These are phyloP conservation scores for Clostera curtula DNA, from an alignment of 2,888 invertebrate genomes.

Conservation along the genomic window DNA sequence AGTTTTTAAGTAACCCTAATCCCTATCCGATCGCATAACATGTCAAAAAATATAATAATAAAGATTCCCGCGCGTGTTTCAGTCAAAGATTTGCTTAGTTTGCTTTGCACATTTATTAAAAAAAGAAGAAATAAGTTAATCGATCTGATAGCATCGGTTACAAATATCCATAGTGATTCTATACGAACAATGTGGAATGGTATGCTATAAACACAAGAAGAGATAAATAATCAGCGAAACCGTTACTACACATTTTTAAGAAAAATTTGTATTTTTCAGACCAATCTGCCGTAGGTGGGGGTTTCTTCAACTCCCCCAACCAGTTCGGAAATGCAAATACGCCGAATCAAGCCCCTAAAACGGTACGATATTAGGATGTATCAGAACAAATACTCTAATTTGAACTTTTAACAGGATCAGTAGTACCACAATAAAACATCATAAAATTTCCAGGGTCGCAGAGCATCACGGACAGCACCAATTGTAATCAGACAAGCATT, in stretches of 20 bases:
- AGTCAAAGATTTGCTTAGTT: too few relatives aligned
- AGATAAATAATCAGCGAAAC: background rate
- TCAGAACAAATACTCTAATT: background rate
- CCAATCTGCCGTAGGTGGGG: slow-evolving; percentile 62
- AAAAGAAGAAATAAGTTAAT: too few relatives aligned
- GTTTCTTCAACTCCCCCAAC: slow-evolving; percentile 62
- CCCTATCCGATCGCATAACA: too few relatives aligned
- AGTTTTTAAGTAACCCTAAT: too few relatives aligned
- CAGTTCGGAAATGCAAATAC: slow-evolving; percentile 65
- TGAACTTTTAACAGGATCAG: too few relatives aligned
- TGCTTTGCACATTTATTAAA: too few relatives aligned
- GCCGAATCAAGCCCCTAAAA: slow-evolving; percentile 59
- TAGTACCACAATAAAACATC: too few relatives aligned
- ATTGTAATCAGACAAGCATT: slow-evolving; percentile 66
- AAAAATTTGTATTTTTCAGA: slow-evolving; percentile 38
- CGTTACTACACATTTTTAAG: background rate
- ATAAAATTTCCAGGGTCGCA: slow-evolving; percentile 41
- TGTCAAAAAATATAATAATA: too few relatives aligned
- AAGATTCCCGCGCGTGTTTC: too few relatives aligned
- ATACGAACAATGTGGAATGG: slow-evolving; percentile 40
- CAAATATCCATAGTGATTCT: too few relatives aligned
- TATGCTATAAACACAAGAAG: slow-evolving; percentile 14
- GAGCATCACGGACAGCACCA: slow-evolving; percentile 65
- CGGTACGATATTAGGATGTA: slow-evolving; percentile 32
- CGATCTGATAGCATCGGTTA: too few relatives aligned